Evolutionary conservation across 2,113 vertebrate genomes (phyloP), one percentile per base, ranked within the genome.

Genomic region (Hydrochoerus hydrochaeris): DNA sequence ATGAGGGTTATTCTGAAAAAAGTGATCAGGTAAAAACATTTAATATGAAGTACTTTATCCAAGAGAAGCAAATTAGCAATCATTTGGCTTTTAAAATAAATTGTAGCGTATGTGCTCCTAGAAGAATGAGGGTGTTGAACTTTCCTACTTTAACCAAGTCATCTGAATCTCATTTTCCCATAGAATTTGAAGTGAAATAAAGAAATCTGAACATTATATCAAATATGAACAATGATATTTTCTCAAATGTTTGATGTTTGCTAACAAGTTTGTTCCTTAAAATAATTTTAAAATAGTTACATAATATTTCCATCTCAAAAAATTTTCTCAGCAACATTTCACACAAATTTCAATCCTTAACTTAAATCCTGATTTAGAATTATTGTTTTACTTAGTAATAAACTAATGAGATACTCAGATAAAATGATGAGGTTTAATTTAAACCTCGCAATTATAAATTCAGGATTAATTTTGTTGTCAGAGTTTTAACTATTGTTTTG

Each of bases 21-120:
- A 54, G 24, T 54, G n/a, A 38, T 13, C 30, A 91, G 20, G 22
- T 46, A 87, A 75, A 11, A 65, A 54, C 28, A 73, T 38, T 88
- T 65, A 54, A 16, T 24, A 65, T 65, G 58, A 94, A 91, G 69
- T 85, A 60, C 5, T 77, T 92, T 52, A 78, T 84, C 44, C 49
- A 46, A 49, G 85, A 81, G 58, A 84, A 69, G 52, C 20, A 16
- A 63, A 49, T 85, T 83, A 89, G 7, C 30, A 73, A 20, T 94
- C 54, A 44, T 83, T 58, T 90, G 52, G 63, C 65, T 89, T 94
- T 97, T 52, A 44, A 90, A 83, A 87, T 96, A 84, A 92, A 78
- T 58, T n/a, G 69, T 62, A 2, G 2, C 2, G 24, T 3, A 10
- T 7, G 26, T 1, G 4, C 30, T 44, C 20, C 26, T 81, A 1